These are phyloP conservation scores for Dicerorhinus sumatrensis DNA, from an alignment of 2,113 vertebrate genomes.

Conservation along the genomic window DNA sequence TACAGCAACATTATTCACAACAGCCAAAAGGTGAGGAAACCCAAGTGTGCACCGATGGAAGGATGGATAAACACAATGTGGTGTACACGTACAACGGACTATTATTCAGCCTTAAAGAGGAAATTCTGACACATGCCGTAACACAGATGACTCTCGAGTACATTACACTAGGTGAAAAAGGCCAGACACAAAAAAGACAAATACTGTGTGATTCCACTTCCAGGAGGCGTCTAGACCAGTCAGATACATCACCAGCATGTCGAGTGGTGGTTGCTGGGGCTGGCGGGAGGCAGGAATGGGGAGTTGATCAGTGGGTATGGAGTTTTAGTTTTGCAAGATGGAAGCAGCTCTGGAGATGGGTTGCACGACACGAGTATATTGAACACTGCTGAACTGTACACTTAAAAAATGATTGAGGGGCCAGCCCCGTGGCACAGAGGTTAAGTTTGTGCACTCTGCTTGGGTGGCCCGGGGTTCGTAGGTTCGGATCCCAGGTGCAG, in stretches of 20 bases:
- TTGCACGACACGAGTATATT: not conserved
- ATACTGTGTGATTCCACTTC: not conserved
- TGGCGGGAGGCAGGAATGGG: too few species aligned
- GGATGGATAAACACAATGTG: too few species aligned
- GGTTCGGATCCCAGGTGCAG: too few species aligned
- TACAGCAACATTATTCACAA: not conserved
- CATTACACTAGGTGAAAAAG: not conserved
- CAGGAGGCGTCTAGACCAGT: accelerated
- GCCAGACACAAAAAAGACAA: not conserved
- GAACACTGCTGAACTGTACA: not conserved
- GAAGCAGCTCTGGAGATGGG: not conserved
- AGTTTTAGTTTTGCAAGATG: not conserved
- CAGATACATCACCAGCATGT: not conserved
- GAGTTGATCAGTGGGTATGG: not conserved
- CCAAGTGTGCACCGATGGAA: not conserved
- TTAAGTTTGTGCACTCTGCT: too few species aligned
- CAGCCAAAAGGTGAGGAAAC: not conserved
- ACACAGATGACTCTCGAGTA: too few species aligned
- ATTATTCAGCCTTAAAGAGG: not conserved
- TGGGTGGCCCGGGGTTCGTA: too few species aligned
- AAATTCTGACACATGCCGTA: not conserved
- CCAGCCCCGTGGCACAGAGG: too few species aligned
- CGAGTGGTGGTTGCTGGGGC: not conserved
- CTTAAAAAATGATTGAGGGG: not conserved
- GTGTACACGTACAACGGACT: accelerated